A percentile compares a stretch with the other conserved stretches of the same genome.
These are phyloP conservation scores for Chalcosyrphus nemorum DNA, from an alignment of 2,888 invertebrate genomes.

Conservation along the genomic window DNA sequence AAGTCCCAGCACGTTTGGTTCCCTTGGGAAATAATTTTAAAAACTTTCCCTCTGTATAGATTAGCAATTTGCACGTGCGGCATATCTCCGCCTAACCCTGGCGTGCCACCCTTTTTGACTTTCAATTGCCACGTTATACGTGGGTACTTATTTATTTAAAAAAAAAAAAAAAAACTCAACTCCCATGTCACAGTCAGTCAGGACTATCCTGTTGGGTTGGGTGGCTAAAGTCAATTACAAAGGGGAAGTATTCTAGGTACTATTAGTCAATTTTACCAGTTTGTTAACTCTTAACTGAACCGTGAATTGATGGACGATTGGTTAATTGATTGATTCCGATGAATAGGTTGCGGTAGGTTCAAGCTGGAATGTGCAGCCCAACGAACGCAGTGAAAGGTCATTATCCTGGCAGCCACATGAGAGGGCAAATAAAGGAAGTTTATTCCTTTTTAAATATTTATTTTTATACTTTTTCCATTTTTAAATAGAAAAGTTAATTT, in stretches of 20 bases:
- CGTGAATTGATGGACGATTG: conserved; percentile 71
- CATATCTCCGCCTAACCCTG: conserved; percentile 8
- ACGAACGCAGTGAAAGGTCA: conserved; percentile 57
- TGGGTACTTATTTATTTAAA: conserved; percentile 55
- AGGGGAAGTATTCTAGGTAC: conserved; percentile 34
- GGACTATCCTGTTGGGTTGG: background rate
- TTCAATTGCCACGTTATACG: conserved; percentile 37
- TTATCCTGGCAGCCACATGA: conserved; percentile 27
- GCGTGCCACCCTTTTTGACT: background rate
- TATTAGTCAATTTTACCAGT: conserved; percentile 67
- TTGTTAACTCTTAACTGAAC: conserved; percentile 70
- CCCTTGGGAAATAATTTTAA: conserved; percentile 56
- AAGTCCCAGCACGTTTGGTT: conserved; percentile 61
- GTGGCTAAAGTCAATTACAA: conserved; percentile 47
- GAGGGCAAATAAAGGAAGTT: background rate
- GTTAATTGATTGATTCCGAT: conserved; percentile 71
- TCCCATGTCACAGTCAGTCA: conserved; percentile 17
- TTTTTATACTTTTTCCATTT: conserved; percentile 7
- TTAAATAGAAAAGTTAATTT: conserved; percentile 39
- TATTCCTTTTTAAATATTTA: conserved; percentile 29
- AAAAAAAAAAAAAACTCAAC: conserved; percentile 14
- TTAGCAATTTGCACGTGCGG: conserved; percentile 46
- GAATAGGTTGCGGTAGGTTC: conserved; percentile 71
- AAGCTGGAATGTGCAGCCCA: conserved; percentile 31
- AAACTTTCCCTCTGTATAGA: conserved; percentile 22